Percentiles rank a stretch among this genome's conserved stretches.
Evolutionary conservation across 2,888 invertebrate species (phyloP).

Genomic region (Candidula unifasciata): DNA sequence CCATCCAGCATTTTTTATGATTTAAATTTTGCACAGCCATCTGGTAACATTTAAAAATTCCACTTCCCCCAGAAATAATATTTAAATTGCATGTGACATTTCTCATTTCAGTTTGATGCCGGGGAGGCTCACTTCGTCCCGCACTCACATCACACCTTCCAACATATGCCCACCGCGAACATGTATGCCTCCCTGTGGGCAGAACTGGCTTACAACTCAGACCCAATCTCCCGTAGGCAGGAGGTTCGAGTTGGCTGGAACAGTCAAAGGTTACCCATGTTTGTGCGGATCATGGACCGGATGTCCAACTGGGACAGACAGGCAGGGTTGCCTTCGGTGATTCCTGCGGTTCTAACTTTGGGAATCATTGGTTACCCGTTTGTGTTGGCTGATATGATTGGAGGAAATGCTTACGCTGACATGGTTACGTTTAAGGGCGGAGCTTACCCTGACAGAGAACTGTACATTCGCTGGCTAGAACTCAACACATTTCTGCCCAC

Average conservation of each 20-base stretch:
- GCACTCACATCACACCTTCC: constrained; percentile 57
- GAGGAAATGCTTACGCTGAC: constrained; percentile 73
- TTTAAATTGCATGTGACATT: neutral
- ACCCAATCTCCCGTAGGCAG: constrained; percentile 80
- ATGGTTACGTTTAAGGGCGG: constrained; percentile 43
- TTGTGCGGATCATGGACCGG: constrained; percentile 87
- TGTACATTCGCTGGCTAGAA: constrained; percentile 89
- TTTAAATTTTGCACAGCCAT: too few species aligned
- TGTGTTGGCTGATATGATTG: constrained; percentile 90
- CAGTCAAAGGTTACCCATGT: constrained; percentile 90
- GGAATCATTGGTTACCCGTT: constrained; percentile 85
- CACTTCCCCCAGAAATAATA: too few species aligned
- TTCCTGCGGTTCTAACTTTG: constrained; percentile 85
- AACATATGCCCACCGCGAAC: constrained; percentile 62
- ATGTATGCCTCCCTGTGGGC: constrained; percentile 68
- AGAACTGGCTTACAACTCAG: constrained; percentile 62
- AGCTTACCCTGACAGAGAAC: constrained; percentile 69
- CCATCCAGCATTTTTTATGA: too few species aligned
- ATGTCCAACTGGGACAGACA: constrained; percentile 87
- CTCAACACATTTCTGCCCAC: constrained; percentile 87
- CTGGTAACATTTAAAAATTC: too few species aligned
- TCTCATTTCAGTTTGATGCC: constrained; percentile 81
- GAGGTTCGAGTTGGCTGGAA: constrained; percentile 91
- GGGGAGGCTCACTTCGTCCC: constrained; percentile 78
- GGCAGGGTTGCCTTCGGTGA: constrained; percentile 85